Evolutionary conservation across 2,113 vertebrate species (phyloP).

Genomic region (Psittacara wagleri): DNA sequence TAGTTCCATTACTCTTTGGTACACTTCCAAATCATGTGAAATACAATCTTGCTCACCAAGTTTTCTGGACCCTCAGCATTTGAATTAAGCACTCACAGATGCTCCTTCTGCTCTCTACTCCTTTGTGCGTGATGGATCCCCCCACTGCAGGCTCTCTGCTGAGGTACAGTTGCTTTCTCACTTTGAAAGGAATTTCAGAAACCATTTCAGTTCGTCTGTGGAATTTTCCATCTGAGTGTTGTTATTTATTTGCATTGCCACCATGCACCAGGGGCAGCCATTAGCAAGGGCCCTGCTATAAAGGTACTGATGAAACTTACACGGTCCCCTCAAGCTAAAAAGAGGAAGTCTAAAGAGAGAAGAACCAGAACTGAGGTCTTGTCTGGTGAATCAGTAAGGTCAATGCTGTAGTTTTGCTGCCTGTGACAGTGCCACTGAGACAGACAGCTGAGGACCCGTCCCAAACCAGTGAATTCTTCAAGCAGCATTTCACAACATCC

Average conservation of each 20-base stretch:
- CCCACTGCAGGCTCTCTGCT: not conserved
- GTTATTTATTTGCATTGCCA: slow-evolving; percentile 33
- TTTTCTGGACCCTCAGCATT: not conserved
- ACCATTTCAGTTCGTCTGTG: not conserved
- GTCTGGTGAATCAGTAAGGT: not conserved
- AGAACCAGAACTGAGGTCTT: not conserved
- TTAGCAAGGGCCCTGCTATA: not conserved
- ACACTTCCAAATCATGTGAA: slow-evolving; percentile 17
- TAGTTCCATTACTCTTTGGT: slow-evolving; percentile 16
- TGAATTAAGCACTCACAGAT: slow-evolving; percentile 43
- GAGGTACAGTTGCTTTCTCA: slow-evolving; percentile 1
- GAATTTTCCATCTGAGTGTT: slow-evolving; percentile 9
- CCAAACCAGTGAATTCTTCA: not conserved
- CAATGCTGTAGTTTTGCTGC: not conserved
- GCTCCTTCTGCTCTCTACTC: not conserved
- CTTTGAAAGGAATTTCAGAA: slow-evolving; percentile 18
- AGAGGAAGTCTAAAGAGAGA: not conserved
- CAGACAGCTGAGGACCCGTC: not conserved
- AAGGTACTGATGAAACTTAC: not conserved
- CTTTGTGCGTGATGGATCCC: not conserved
- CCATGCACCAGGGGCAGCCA: not conserved
- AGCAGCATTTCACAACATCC: not conserved
- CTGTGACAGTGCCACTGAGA: not conserved
- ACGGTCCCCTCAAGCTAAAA: not conserved
- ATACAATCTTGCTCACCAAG: not conserved